Percentiles rank a stretch among this genome's conserved stretches.
Evolutionary conservation across 2,113 vertebrate species (phyloP).

Genomic region (Eolophus roseicapilla): DNA sequence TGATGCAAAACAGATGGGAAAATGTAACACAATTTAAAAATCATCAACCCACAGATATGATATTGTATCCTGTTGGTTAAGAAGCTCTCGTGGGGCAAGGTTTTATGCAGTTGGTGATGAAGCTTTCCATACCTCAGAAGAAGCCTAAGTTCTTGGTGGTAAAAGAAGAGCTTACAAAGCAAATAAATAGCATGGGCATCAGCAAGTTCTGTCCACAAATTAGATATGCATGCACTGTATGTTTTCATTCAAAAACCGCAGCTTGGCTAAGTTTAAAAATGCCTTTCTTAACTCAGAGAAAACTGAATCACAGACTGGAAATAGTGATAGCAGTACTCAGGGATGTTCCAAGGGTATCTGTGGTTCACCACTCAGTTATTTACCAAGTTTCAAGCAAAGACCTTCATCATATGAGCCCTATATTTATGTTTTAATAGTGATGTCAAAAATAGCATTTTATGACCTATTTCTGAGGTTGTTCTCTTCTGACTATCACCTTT

Average conservation of each 20-base stretch:
- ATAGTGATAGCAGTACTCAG: constrained; percentile 56
- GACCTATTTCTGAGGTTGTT: background rate
- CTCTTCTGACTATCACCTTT: background rate
- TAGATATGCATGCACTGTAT: constrained; percentile 56
- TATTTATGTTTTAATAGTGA: constrained; percentile 12
- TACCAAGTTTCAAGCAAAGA: constrained; percentile 44
- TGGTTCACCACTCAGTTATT: constrained; percentile 59
- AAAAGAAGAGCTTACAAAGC: constrained; percentile 72
- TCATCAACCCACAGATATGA: background rate
- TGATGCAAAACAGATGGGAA: background rate
- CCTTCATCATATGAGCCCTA: background rate
- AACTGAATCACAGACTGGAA: constrained; percentile 73
- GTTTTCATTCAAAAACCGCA: constrained; percentile 70
- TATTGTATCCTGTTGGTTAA: background rate
- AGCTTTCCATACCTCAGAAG: constrained; percentile 41
- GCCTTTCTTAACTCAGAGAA: constrained; percentile 34
- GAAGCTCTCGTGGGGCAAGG: background rate
- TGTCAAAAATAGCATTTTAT: constrained; percentile 12
- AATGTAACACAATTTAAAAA: background rate
- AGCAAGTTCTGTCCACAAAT: constrained; percentile 76
- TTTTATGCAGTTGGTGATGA: constrained; percentile 37
- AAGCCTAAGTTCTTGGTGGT: constrained; percentile 35
- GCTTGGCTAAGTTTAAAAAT: constrained; percentile 47
- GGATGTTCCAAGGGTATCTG: constrained; percentile 64
- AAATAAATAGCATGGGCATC: constrained; percentile 63